Evolutionary conservation across 2,113 vertebrate genomes (phyloP).

Genomic region (Calyptomena viridis): DNA sequence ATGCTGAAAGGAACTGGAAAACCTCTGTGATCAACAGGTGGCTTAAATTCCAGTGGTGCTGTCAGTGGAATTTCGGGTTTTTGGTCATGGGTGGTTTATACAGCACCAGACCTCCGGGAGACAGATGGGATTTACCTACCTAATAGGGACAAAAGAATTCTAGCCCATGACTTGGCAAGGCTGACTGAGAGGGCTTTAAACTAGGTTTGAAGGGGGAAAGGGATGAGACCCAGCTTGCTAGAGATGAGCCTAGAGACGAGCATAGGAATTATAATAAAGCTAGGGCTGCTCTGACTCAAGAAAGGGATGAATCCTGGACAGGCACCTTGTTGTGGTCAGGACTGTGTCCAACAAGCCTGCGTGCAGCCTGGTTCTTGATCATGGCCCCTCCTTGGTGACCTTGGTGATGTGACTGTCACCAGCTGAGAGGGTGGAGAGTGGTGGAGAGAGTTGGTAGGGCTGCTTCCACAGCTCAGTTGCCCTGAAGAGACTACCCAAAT

Average conservation of each 20-base stretch:
- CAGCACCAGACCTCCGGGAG: background rate
- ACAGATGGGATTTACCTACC: background rate
- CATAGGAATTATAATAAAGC: background rate
- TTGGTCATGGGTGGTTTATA: background rate
- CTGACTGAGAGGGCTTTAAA: background rate
- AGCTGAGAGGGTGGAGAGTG: background rate
- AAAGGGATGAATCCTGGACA: background rate
- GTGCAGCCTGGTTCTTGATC: background rate
- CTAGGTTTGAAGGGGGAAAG: background rate
- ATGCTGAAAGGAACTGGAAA: background rate
- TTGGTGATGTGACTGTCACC: background rate
- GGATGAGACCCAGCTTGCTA: background rate
- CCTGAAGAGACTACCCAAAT: background rate
- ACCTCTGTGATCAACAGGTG: background rate
- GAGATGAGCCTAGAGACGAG: background rate
- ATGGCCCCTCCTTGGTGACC: background rate
- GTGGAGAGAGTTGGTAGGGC: background rate
- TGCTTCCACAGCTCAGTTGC: background rate
- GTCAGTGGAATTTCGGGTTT: background rate
- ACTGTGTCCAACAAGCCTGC: background rate
- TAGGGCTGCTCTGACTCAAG: background rate
- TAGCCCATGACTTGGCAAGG: background rate
- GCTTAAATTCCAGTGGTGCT: background rate
- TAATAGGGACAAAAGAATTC: background rate
- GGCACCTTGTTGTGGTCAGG: background rate